phyloP scores from a whole-genome alignment of 2,797 vertebrate genomes.

The Karalla daura region DNA sequence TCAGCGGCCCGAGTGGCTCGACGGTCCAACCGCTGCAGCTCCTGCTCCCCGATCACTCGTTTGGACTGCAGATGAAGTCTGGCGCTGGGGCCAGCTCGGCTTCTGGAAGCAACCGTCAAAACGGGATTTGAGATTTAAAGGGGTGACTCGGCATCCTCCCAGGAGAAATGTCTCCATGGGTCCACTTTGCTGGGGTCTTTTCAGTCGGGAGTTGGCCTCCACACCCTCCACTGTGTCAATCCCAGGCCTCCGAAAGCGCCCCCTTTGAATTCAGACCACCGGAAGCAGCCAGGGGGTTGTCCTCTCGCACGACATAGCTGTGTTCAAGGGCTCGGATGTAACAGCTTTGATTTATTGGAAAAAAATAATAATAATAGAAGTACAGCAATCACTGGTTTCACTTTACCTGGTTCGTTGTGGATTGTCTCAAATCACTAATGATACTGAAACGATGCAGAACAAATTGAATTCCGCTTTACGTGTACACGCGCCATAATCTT shows the following conservation, averaged over 20 bases:
- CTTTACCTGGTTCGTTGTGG: constrained; percentile 25
- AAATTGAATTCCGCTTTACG: neutral
- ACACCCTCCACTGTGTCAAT: neutral
- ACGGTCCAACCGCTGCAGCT: constrained; percentile 32
- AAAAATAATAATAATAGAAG: too few relatives aligned
- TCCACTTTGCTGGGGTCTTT: too few relatives aligned
- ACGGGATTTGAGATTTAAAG: neutral
- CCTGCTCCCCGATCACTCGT: constrained; percentile 13
- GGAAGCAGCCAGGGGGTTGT: neutral
- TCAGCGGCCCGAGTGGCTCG: too few relatives aligned
- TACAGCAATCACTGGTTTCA: constrained; percentile 1
- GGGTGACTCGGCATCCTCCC: too few relatives aligned
- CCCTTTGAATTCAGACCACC: neutral
- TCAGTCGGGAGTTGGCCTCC: too few relatives aligned
- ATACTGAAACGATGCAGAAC: constrained; percentile 3
- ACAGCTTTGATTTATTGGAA: constrained; percentile 24
- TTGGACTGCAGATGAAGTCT: too few relatives aligned
- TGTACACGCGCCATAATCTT: neutral
- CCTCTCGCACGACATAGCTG: constrained; percentile 14
- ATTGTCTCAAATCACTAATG: neutral
- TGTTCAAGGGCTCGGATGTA: constrained; percentile 52
- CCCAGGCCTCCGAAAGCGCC: too few relatives aligned
- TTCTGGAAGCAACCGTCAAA: neutral
- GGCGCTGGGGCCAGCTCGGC: neutral
- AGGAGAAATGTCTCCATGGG: too few relatives aligned